phyloP scores from a whole-genome alignment of 2,888 invertebrate genomes.

The Salpingus planirostris region DNA sequence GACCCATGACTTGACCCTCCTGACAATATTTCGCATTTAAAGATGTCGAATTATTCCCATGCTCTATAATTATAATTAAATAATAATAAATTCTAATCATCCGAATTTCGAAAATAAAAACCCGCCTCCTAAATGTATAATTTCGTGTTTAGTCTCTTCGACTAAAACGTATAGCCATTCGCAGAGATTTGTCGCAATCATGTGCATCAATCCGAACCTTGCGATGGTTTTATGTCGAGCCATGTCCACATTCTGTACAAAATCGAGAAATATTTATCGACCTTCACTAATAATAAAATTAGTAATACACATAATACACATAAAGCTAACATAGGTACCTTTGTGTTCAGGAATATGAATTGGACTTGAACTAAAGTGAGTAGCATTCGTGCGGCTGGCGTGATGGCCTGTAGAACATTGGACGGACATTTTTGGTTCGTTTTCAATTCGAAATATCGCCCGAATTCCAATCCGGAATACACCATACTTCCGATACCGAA shows the following conservation, averaged over 20 bases:
- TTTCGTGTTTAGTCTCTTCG: slow-evolving; percentile 82
- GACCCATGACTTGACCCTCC: slow-evolving; percentile 44
- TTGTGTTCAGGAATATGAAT: slow-evolving; percentile 87
- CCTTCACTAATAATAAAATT: too few relatives aligned
- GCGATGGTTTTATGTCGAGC: slow-evolving; percentile 62
- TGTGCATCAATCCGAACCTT: slow-evolving; percentile 88
- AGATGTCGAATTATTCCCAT: slow-evolving; percentile 4
- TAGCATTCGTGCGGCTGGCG: slow-evolving; percentile 72
- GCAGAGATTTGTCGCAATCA: slow-evolving; percentile 87
- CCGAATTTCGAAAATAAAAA: too few relatives aligned
- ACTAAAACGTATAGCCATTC: slow-evolving; percentile 86
- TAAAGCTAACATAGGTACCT: too few relatives aligned
- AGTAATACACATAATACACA: too few relatives aligned
- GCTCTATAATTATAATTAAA: too few relatives aligned
- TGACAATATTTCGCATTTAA: slow-evolving; percentile 22
- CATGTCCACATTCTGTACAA: slow-evolving; percentile 50
- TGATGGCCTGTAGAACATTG: slow-evolving; percentile 57
- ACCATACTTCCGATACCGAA: slow-evolving; percentile 98
- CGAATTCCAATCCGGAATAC: slow-evolving; percentile 91
- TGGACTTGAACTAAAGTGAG: slow-evolving; percentile 87
- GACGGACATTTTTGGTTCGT: slow-evolving; percentile 56
- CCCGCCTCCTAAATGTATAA: slow-evolving; percentile 53
- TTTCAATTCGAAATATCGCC: slow-evolving; percentile 89
- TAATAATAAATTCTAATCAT: too few relatives aligned
- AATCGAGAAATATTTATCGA: not conserved